Conservation (phyloP, 2,113 vertebrate genomes). For the Trichechus manatus region DNA sequence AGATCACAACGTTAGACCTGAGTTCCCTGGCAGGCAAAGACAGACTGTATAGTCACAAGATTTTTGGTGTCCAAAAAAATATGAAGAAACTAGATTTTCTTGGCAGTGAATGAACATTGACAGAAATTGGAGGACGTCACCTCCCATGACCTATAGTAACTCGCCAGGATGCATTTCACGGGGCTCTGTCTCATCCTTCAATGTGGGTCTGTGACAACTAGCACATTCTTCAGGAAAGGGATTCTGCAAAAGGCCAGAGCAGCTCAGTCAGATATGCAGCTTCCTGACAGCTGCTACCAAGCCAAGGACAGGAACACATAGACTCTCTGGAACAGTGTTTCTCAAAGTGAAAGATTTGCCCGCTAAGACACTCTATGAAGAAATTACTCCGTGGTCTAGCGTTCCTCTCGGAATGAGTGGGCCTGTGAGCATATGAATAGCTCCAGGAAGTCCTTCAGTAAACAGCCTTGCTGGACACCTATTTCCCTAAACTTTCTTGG, state of each 20-base stretch:
- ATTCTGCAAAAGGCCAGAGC: not conserved
- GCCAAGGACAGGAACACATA: not conserved
- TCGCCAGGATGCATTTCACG: fast-evolving
- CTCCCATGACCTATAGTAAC: fast-evolving
- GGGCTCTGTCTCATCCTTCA: not conserved
- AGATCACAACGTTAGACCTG: too few species aligned
- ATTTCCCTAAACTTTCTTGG: not conserved
- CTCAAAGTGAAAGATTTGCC: not conserved
- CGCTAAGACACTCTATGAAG: not conserved
- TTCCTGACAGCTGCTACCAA: not conserved
- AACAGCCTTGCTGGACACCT: not conserved
- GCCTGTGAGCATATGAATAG: fast-evolving
- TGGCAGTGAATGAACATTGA: not conserved
- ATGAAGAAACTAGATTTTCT: not conserved
- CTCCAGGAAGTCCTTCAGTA: not conserved
- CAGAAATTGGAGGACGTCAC: not conserved
- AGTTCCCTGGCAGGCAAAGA: not conserved
- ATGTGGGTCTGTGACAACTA: fast-evolving
- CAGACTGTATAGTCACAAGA: not conserved
- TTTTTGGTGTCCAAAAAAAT: not conserved
- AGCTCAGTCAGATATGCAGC: not conserved
- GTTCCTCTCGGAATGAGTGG: too few species aligned
- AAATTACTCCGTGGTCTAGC: fast-evolving
- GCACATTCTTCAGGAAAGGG: not conserved
- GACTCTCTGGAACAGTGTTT: not conserved